A percentile compares a stretch with the other conserved stretches of the same genome.
Conservation (phyloP, 2,888 invertebrate species). For the Polydrusus cervinus region DNA sequence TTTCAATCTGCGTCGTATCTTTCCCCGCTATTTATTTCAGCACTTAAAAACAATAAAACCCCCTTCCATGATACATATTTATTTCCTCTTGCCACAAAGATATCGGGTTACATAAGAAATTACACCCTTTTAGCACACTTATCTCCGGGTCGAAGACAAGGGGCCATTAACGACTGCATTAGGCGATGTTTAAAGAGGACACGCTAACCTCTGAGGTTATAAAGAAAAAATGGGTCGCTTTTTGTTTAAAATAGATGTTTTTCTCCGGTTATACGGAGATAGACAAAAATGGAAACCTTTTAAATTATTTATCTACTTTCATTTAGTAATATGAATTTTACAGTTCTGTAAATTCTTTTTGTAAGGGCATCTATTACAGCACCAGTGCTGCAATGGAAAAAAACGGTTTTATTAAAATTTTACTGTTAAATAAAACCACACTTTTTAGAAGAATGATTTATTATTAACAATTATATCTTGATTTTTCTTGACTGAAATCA, state of each 20-base stretch:
- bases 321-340: no score
- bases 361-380: no score
- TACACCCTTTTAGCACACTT: constrained; percentile 26
- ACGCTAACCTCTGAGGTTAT: constrained; percentile 18
- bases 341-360: no score
- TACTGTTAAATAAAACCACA: no score
- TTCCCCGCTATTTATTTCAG: background rate
- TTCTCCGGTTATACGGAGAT: background rate
- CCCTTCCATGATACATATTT: background rate
- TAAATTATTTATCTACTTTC: no score
- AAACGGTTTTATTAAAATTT: no score
- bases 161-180: constrained; percentile 29
- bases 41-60: constrained; percentile 16
- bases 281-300: no score
- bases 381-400: no score
- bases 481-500: no score
- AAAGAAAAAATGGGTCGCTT: background rate
- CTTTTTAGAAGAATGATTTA: no score
- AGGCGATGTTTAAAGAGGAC: constrained; percentile 21
- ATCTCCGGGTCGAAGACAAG: constrained; percentile 26
- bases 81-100: constrained; percentile 10
- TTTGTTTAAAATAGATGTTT: constrained; percentile 2
- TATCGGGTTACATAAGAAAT: constrained; percentile 28
- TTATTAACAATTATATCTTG: no score
- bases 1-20: background rate